Evolutionary conservation across 2,797 vertebrate species (phyloP).

Genomic region (Oreochromis grahami): DNA sequence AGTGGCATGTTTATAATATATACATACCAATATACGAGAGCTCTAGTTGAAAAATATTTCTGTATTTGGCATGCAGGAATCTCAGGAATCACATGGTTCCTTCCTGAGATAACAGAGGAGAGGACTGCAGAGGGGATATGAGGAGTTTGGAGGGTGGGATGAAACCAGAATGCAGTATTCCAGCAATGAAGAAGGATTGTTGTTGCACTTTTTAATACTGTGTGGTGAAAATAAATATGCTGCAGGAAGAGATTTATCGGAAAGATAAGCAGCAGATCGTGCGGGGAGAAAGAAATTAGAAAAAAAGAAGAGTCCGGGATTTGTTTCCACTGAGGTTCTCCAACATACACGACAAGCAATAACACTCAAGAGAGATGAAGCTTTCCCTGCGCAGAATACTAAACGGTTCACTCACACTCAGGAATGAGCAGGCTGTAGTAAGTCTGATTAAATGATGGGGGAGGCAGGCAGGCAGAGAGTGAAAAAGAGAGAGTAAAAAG

Average conservation of each 20-base stretch:
- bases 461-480: constrained; percentile 5
- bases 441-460: constrained; percentile 56
- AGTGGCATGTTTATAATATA: constrained; percentile 41
- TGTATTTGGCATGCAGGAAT: constrained; percentile 45
- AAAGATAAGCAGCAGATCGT: background rate
- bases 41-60: constrained; percentile 52
- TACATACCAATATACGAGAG: constrained; percentile 26
- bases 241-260: background rate
- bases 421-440: constrained; percentile 37
- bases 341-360: background rate
- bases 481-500: background rate
- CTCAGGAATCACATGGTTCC: constrained; percentile 56
- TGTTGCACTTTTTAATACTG: constrained; percentile 19
- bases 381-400: constrained; percentile 15
- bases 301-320: background rate
- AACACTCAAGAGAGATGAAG: constrained; percentile 4
- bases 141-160: background rate
- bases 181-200: background rate
- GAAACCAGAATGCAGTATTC: constrained; percentile 25
- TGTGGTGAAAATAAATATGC: constrained; percentile 17
- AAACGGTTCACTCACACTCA: constrained; percentile 21
- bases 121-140: constrained; percentile 19
- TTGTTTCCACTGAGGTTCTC: background rate
- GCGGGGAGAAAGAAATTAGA: background rate
- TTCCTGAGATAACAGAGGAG: constrained; percentile 37